phyloP scores from a whole-genome alignment of 2,113 vertebrate genomes.

The Myanophis thanlyinensis region DNA sequence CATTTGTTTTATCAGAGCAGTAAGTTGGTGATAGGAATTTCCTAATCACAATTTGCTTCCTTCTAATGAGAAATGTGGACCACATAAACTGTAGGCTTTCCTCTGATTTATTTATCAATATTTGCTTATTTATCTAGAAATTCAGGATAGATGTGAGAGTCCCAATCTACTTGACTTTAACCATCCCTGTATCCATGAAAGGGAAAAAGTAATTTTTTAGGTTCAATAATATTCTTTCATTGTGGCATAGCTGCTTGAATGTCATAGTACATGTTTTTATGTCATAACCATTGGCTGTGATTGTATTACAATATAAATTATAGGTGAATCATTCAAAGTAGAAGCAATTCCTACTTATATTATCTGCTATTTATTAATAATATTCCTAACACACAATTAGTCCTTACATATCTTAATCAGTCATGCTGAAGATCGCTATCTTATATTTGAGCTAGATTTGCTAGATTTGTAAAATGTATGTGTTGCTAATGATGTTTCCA shows the following conservation, averaged over 20 bases:
- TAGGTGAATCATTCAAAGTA: slow-evolving; percentile 34
- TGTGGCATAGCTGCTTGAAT: slow-evolving; percentile 38
- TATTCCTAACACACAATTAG: neutral
- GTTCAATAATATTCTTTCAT: slow-evolving; percentile 35
- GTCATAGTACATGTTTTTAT: slow-evolving; percentile 20
- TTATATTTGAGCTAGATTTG: neutral
- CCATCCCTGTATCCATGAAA: slow-evolving; percentile 12
- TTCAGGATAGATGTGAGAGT: slow-evolving; percentile 2
- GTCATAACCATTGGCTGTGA: slow-evolving; percentile 47
- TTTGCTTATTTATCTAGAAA: neutral
- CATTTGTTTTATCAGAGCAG: slow-evolving; percentile 23
- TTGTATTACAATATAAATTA: slow-evolving; percentile 15
- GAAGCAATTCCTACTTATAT: slow-evolving; percentile 35
- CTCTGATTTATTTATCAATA: slow-evolving; percentile 4
- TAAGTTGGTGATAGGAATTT: slow-evolving; percentile 39
- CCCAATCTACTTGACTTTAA: neutral
- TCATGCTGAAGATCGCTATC: slow-evolving; percentile 14
- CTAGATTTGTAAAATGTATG: neutral
- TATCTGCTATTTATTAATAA: slow-evolving; percentile 15
- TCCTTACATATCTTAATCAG: neutral
- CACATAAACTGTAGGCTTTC: neutral
- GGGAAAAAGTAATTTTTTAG: slow-evolving; percentile 14
- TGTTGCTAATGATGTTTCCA: neutral
- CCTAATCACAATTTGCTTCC: slow-evolving; percentile 6
- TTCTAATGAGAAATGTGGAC: neutral